Base-by-base conservation (phyloP, 2,888 invertebrate genomes). In the Leptogaster cylindrica region DNA sequence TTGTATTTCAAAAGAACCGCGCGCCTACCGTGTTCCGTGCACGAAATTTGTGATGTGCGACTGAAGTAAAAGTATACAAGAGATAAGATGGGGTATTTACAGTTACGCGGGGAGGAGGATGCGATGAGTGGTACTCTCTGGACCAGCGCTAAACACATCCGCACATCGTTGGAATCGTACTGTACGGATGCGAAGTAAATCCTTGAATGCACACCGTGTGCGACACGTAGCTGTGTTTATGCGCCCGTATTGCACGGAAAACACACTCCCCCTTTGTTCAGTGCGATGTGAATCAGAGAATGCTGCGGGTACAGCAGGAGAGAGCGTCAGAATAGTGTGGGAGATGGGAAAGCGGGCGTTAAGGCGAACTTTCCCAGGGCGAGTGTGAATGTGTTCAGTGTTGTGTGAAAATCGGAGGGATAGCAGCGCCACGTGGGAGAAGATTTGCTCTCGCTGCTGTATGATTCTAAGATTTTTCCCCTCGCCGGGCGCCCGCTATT, bases 1-100 rank as follows among this genome's bases (percentile, higher is more conserved):
- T 61, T 36, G 44, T 25, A 58, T 44, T 61, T 61, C 61, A 61
- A 61, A 61, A 61, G 44, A 44, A 65, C 65, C 58, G 58, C 65
- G 65, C 66, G 23, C 36, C 36, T 58, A 58, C 61, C 14, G 36
- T 12, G 39, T 20, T 18, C 55, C 36, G 55, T 52, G 36, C 10
- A 55, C 36, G 39, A 36, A 18, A 18, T 16, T 31, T 52, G 55
- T 39, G 36, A 55, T 55, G 55, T 55, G 39, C 39, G 36, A 12
- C n/a, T 8, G 44, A 18, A 44, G 16, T 5, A 36, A 14, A 36
- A 36, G 23, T 55, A 55, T 36, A 36, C 55, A 55, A 55, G 33
- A 23, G 46, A 31, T n/a, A 25, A 55, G 31, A n/a, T 36, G 28
- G 55, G 20, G 55, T 55, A 55, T 55, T 55, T 55, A 55, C 55